These are phyloP conservation scores for Chascanopsetta lugubris DNA, from an alignment of 2,113 vertebrate species.

Conservation along the genomic window DNA sequence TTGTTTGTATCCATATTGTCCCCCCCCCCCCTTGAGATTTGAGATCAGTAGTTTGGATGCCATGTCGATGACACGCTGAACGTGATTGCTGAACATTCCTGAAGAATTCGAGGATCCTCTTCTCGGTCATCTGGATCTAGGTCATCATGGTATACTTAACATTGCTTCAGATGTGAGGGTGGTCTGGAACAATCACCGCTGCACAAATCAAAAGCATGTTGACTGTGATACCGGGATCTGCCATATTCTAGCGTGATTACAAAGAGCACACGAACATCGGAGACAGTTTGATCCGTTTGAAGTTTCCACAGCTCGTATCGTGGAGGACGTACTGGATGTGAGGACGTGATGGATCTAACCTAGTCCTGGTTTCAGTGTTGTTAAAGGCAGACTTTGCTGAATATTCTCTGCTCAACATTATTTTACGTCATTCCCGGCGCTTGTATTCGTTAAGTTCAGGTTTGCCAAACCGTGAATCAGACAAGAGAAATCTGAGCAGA, in stretches of 20 bases:
- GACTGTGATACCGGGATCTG: constrained; percentile 27
- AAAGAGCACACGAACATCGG: constrained; percentile 5
- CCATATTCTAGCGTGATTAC: constrained; percentile 8
- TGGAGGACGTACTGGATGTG: not conserved
- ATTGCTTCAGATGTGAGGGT: constrained; percentile 56
- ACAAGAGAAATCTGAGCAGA: constrained; percentile 40
- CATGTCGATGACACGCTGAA: constrained; percentile 49
- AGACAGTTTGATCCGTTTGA: constrained; percentile 21
- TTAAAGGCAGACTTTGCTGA: constrained; percentile 7
- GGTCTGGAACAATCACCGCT: constrained; percentile 63
- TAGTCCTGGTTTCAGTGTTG: constrained; percentile 17
- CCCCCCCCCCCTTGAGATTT: constrained; percentile 43
- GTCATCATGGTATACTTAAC: constrained; percentile 44
- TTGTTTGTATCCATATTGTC: constrained; percentile 27
- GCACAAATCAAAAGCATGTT: constrained; percentile 59
- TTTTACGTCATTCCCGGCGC: not conserved
- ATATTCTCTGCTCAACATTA: constrained; percentile 6
- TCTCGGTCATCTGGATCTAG: constrained; percentile 68
- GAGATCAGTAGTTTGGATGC: constrained; percentile 54
- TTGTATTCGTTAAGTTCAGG: constrained; percentile 32
- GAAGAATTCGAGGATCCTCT: constrained; percentile 74
- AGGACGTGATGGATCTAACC: no score
- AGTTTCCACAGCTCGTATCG: constrained; percentile 19
- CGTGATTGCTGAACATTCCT: constrained; percentile 72
- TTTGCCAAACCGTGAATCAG: constrained; percentile 65